Conservation (phyloP, 1,140 invertebrate species). For the Helicoverpa zea region DNA sequence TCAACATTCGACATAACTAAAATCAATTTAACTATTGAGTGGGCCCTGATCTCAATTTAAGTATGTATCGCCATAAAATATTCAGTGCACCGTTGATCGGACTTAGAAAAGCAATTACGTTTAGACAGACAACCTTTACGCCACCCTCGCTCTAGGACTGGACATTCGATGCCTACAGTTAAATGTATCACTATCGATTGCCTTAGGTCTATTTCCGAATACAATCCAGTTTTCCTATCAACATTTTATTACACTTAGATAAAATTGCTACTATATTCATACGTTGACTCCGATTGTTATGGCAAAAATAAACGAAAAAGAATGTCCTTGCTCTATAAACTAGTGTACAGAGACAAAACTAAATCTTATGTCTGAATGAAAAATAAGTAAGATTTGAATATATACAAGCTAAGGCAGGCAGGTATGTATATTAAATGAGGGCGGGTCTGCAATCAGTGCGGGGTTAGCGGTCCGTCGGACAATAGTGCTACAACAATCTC, state of each 20-base stretch:
- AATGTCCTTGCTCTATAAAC: too few species aligned
- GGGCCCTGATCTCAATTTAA: constrained; percentile 55
- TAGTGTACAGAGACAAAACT: too few species aligned
- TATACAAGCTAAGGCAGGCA: too few species aligned
- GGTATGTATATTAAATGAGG: neutral
- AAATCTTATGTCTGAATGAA: neutral
- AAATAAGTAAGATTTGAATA: neutral
- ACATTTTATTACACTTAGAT: too few species aligned
- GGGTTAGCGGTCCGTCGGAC: constrained; percentile 75
- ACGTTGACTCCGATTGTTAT: too few species aligned
- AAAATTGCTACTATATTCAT: too few species aligned
- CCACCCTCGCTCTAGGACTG: too few species aligned
- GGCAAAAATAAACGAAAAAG: too few species aligned
- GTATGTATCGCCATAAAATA: constrained; percentile 58
- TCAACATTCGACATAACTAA: constrained; percentile 6
- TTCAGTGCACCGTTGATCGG: constrained; percentile 59
- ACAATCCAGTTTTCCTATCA: too few species aligned
- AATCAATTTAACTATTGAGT: constrained; percentile 43
- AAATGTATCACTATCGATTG: too few species aligned
- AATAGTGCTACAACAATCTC: constrained; percentile 84
- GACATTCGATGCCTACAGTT: too few species aligned
- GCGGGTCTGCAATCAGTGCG: constrained; percentile 80
- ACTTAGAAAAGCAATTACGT: constrained; percentile 64
- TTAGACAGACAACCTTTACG: constrained; percentile 54
- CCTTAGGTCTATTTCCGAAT: too few species aligned